Base-by-base conservation (phyloP, 2,888 invertebrate genomes). In the Hyposoter didymator region DNA sequence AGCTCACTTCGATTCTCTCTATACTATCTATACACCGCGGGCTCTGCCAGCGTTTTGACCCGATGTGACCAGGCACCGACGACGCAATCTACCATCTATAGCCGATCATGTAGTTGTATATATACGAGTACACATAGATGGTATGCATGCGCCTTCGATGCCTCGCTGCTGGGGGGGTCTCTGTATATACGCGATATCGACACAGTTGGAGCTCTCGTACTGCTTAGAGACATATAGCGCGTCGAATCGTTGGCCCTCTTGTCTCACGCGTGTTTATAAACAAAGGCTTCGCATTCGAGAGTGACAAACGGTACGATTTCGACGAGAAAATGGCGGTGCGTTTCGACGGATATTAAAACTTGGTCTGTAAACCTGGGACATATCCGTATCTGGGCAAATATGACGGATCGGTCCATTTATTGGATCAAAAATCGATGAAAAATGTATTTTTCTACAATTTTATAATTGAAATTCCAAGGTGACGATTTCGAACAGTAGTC, bases 21-120 rank as follows among this genome's bases (percentile, higher is more conserved):
- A n/a, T 70, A 49, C 62, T 73, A 64, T 80, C 64, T 73, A 80
- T 43, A 45, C 80, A 66, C 73, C 52, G 80, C 73, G 80, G 69
- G 72, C 82, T 69, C 82, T 76, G 70, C n/a, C 62, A 76, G 59
- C 84, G 84, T 76, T 80, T 80, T 84, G 84, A 84, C 84, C 84
- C 76, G 72, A 80, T 64, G 75, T 84, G 84, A 80, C 80, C 80
- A 80, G 83, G 69, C 67, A 78, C 72, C 78, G 22, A 82, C 78
- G 22, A 82, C 78, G 82, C 76, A 52, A 66, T 67, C 67, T 69
- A 52, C 52, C 22, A 43, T 45, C 28, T 55, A 19, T 66, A 69
- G 47, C 7, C 66, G 19, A 67, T 55, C n/a, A n/a, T 49, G 6
- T 28, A 52, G 28, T 32, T 52, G 19, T 59, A 47, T 66, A 47